Conservation (phyloP, 2,888 invertebrate genomes). For the Metallyticus violacea region DNA sequence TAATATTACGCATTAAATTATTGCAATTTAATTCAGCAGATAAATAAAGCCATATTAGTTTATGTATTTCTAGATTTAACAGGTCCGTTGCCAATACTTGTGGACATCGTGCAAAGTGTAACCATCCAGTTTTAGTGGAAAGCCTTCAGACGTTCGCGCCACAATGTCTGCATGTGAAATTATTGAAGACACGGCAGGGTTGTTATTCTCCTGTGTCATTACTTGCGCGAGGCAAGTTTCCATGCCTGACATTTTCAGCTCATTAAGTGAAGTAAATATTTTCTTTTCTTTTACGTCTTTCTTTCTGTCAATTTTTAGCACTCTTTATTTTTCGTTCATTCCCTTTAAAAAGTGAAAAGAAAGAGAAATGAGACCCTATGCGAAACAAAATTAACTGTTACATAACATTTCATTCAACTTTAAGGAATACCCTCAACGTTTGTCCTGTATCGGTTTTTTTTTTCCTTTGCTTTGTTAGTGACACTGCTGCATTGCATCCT, state of each 20-base stretch:
- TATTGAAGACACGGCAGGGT: not conserved
- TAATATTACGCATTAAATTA: too few relatives aligned
- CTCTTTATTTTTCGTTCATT: not conserved
- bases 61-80: too few relatives aligned
- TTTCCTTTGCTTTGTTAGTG: too few relatives aligned
- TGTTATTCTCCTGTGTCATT: not conserved
- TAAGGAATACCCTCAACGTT: too few relatives aligned
- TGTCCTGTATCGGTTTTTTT: too few relatives aligned
- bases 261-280: not conserved
- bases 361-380: not conserved
- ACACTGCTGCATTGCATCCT: not conserved
- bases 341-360: not conserved
- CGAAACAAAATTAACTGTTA: not conserved
- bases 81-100: too few relatives aligned
- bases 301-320: not conserved
- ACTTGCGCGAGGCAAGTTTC: not conserved
- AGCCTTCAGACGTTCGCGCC: not conserved
- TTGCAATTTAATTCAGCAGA: too few relatives aligned
- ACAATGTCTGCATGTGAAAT: not conserved
- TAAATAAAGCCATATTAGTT: too few relatives aligned
- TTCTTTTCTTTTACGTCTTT: not conserved
- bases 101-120: too few relatives aligned
- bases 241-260: not conserved
- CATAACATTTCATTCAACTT: not conserved
- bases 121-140: not conserved